These are phyloP conservation scores for Dolichomitus sp. DNA, from an alignment of 2,888 invertebrate species.

Conservation along the genomic window DNA sequence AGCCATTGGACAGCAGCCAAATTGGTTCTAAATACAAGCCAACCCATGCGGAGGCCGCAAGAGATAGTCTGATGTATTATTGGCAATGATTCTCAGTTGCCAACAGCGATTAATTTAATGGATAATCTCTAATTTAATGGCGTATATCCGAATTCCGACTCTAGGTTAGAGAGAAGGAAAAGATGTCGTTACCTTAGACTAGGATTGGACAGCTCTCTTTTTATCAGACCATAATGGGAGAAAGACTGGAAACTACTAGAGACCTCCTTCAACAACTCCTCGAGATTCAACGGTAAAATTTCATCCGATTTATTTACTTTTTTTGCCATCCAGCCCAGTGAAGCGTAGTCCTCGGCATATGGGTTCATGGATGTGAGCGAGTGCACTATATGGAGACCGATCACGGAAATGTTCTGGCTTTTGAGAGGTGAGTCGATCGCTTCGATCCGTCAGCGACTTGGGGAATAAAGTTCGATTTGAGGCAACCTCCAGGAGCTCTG, in stretches of 20 bases:
- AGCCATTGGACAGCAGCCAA: no score
- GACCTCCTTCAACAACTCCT: conserved; percentile 29
- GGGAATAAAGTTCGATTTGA: conserved; percentile 59
- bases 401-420: conserved; percentile 51
- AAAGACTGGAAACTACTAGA: conserved; percentile 17
- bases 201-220: neutral
- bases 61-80: no score
- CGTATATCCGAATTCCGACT: no score
- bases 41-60: no score
- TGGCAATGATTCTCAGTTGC: no score
- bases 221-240: neutral
- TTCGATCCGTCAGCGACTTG: conserved; percentile 61
- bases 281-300: conserved; percentile 20
- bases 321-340: neutral
- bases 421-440: conserved; percentile 47
- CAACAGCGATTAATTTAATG: no score
- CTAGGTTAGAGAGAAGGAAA: neutral
- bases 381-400: conserved; percentile 47
- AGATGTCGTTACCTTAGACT: neutral
- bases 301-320: conserved; percentile 32
- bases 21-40: no score
- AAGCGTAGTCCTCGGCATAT: neutral
- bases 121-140: no score
- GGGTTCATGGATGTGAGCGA: conserved; percentile 35
- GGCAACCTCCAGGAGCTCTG: conserved; percentile 26